phyloP scores from a whole-genome alignment of 1,140 invertebrate species.

The Scaptomyza hsui region DNA sequence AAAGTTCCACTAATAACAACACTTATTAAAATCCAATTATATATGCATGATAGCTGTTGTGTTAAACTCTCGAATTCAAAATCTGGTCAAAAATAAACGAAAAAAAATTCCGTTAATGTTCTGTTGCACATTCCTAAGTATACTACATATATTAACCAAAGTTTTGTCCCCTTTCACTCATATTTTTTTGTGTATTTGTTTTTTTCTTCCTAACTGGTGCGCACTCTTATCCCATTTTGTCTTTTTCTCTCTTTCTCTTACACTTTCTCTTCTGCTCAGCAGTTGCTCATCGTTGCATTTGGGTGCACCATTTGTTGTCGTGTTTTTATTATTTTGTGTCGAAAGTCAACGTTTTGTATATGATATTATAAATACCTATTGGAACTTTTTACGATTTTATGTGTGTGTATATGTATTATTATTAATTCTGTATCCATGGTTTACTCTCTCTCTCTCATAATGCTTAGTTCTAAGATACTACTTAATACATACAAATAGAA shows the following conservation, averaged over 20 bases:
- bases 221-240: slow-evolving; percentile 34
- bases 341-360: slow-evolving; percentile 34
- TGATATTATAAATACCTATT: slow-evolving; percentile 45
- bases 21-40: background rate
- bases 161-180: background rate
- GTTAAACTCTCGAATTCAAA: background rate
- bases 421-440: slow-evolving; percentile 60
- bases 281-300: slow-evolving; percentile 36
- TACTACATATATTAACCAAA: background rate
- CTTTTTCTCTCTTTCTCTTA: slow-evolving; percentile 10
- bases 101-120: background rate
- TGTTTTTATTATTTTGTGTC: slow-evolving; percentile 35
- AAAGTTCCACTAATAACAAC: background rate
- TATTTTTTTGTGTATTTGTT: too few relatives aligned
- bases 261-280: slow-evolving; percentile 5
- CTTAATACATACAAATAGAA: slow-evolving; percentile 4
- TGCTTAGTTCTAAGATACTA: slow-evolving; percentile 45
- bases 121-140: background rate
- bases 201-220: slow-evolving; percentile 23
- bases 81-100: background rate
- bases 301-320: slow-evolving; percentile 45
- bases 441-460: slow-evolving; percentile 49
- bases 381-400: slow-evolving; percentile 55
- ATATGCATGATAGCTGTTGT: slow-evolving; percentile 1
- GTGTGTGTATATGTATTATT: slow-evolving; percentile 36